A percentile compares a stretch with the other conserved stretches of the same genome.
These are phyloP conservation scores for Agonum fuliginosum DNA, from an alignment of 2,888 invertebrate species.

Conservation along the genomic window DNA sequence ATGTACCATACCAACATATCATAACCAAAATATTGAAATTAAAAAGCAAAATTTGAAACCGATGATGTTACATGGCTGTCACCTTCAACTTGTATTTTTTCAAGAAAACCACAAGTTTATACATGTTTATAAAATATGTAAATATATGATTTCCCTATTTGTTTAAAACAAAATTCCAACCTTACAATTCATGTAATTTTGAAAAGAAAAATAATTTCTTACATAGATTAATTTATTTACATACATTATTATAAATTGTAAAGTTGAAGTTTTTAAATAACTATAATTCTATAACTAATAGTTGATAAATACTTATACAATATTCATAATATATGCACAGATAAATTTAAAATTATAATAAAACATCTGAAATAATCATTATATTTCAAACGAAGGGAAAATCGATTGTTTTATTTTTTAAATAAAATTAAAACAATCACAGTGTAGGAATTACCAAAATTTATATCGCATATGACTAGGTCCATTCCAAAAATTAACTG, in stretches of 20 bases:
- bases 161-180: constrained; percentile 50
- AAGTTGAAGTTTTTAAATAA: constrained; percentile 55
- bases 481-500: constrained; percentile 40
- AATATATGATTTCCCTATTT: constrained; percentile 48
- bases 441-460: neutral
- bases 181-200: constrained; percentile 53
- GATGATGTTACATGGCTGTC: constrained; percentile 50
- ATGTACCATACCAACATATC: constrained; percentile 50
- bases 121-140: constrained; percentile 52
- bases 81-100: constrained; percentile 37
- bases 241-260: constrained; percentile 45
- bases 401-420: neutral
- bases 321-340: constrained; percentile 55
- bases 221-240: constrained; percentile 53
- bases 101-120: constrained; percentile 32
- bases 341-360: constrained; percentile 51
- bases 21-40: constrained; percentile 51
- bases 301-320: constrained; percentile 56
- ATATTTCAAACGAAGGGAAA: constrained; percentile 37
- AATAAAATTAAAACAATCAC: constrained; percentile 9
- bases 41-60: constrained; percentile 41
- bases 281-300: constrained; percentile 54
- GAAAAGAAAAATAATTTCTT: constrained; percentile 27
- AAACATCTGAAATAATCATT: constrained; percentile 32
- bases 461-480: constrained; percentile 48